These are phyloP conservation scores for Equus przewalskii DNA, from an alignment of 2,113 vertebrate genomes.

Conservation along the genomic window DNA sequence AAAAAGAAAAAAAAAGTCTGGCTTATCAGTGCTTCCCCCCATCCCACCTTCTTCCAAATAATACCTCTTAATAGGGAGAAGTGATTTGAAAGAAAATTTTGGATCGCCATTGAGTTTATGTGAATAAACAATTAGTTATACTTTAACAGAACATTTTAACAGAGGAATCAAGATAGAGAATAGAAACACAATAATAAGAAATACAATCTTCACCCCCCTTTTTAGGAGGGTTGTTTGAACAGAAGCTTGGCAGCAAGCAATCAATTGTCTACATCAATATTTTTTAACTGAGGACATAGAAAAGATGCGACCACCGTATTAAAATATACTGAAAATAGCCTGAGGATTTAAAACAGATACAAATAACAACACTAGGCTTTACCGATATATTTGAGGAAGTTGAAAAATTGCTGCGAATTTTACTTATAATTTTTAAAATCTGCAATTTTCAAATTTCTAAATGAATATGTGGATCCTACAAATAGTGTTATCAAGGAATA, in stretches of 20 bases:
- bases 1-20: background rate
- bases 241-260: background rate
- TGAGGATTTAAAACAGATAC: background rate
- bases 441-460: background rate
- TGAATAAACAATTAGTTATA: background rate
- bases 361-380: background rate
- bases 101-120: background rate
- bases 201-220: background rate
- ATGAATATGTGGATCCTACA: background rate
- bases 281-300: background rate
- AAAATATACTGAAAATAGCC: background rate
- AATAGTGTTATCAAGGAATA: background rate
- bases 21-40: background rate
- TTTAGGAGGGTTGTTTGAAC: background rate
- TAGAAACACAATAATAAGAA: background rate
- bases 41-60: background rate
- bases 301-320: background rate
- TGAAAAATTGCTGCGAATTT: background rate
- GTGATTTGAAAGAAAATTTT: background rate
- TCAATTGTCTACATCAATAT: background rate
- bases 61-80: background rate
- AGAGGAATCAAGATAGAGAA: background rate
- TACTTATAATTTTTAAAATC: background rate
- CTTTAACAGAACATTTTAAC: background rate
- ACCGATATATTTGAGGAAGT: background rate